phyloP scores from a whole-genome alignment of 2,888 invertebrate species.

The Zonitis immaculata region DNA sequence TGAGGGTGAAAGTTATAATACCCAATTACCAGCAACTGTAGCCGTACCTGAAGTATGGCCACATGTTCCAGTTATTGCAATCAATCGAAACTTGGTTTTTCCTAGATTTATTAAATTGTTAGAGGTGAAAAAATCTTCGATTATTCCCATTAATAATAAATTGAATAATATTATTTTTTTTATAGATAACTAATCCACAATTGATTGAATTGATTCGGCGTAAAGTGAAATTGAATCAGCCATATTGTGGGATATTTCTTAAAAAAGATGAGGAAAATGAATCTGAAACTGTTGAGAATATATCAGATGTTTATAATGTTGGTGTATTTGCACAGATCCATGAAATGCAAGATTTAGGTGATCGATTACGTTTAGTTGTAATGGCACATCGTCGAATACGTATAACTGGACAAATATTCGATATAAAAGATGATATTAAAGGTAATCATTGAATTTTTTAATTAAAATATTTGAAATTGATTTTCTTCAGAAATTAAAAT shows the following conservation, averaged over 20 bases:
- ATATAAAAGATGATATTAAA: constrained; percentile 60
- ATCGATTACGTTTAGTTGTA: constrained; percentile 82
- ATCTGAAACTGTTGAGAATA: constrained; percentile 73
- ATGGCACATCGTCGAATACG: constrained; percentile 90
- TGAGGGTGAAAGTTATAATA: constrained; percentile 48
- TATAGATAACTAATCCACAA: constrained; percentile 79
- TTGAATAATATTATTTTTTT: constrained; percentile 20
- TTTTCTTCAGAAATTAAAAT: constrained; percentile 64
- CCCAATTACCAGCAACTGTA: constrained; percentile 77
- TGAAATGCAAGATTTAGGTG: constrained; percentile 93
- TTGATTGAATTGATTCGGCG: constrained; percentile 85
- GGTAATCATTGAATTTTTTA: constrained; percentile 29
- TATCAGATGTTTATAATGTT: constrained; percentile 82
- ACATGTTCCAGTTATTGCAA: constrained; percentile 90
- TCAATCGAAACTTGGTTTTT: constrained; percentile 92
- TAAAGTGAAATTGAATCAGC: constrained; percentile 93
- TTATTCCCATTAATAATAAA: neutral
- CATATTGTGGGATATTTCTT: constrained; percentile 95
- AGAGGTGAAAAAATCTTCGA: constrained; percentile 64
- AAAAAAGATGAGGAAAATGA: constrained; percentile 88
- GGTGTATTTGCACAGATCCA: constrained; percentile 98
- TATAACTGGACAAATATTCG: constrained; percentile 73
- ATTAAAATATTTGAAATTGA: neutral
- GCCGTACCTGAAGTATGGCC: constrained; percentile 97
- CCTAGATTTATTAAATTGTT: constrained; percentile 97